Conservation (phyloP, 2,797 vertebrate species). For the Lycodopsis pacificus region DNA sequence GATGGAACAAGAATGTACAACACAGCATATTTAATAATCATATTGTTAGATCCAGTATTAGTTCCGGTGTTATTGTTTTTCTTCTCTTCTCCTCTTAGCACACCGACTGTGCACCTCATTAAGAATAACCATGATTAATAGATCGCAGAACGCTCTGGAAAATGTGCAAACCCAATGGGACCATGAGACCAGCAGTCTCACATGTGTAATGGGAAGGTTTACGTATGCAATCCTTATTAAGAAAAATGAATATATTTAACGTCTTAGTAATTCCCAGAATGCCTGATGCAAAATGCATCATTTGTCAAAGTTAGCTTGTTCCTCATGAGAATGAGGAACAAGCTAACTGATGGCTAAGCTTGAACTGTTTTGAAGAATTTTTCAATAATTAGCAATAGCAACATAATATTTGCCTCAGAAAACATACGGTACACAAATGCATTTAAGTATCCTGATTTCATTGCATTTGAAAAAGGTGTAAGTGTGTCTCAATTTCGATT, state of each 20-base stretch:
- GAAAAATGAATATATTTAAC: constrained; percentile 64
- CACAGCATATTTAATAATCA: constrained; percentile 31
- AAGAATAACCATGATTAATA: constrained; percentile 74
- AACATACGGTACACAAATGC: background rate
- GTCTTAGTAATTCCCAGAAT: constrained; percentile 47
- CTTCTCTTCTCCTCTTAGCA: background rate
- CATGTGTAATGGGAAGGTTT: constrained; percentile 60
- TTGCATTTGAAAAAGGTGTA: background rate
- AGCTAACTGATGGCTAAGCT: constrained; percentile 10
- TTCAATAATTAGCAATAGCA: constrained; percentile 6
- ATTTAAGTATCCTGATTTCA: constrained; percentile 2
- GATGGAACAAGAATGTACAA: constrained; percentile 34
- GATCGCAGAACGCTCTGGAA: constrained; percentile 54
- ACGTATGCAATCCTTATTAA: constrained; percentile 58
- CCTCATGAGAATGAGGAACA: constrained; percentile 2
- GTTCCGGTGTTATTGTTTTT: constrained; percentile 23
- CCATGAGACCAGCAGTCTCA: constrained; percentile 44
- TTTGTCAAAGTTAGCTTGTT: constrained; percentile 56
- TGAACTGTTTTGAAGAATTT: constrained; percentile 21
- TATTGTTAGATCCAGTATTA: constrained; percentile 30
- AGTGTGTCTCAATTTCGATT: background rate
- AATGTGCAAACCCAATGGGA: constrained; percentile 51
- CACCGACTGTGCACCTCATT: constrained; percentile 53
- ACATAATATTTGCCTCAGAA: constrained; percentile 5
- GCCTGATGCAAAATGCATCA: constrained; percentile 46